A percentile compares a stretch with the other conserved stretches of the same genome.
Conservation (phyloP, 30 jellyfish, hydroid and myxozoan species). For the Pseudorhiza aurosa region DNA sequence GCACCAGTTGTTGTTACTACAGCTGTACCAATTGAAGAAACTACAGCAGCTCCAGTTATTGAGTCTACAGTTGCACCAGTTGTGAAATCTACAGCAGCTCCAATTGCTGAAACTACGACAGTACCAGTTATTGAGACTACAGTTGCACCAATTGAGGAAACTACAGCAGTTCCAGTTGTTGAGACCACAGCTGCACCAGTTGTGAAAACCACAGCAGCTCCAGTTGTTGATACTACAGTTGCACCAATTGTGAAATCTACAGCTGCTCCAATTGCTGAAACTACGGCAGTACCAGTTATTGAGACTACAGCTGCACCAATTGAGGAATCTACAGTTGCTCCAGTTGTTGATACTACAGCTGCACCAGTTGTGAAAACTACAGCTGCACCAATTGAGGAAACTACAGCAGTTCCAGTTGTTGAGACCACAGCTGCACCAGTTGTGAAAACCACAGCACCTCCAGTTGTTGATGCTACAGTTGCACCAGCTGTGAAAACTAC, state of each 20-base stretch:
- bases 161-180: not conserved
- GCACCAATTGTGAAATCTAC: slow-evolving; percentile 13
- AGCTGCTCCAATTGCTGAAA: not conserved
- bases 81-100: slow-evolving; percentile 12
- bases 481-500: not conserved
- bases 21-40: slow-evolving; percentile 6
- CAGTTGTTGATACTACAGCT: slow-evolving; percentile 19
- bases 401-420: not conserved
- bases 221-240: not conserved
- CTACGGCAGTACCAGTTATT: not conserved
- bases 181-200: slow-evolving; percentile 1
- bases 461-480: not conserved
- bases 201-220: not conserved
- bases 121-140: slow-evolving; percentile 37
- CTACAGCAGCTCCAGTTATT: slow-evolving; percentile 32
- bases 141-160: not conserved
- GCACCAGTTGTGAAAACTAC: slow-evolving; percentile 9
- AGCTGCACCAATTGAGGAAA: not conserved
- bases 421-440: not conserved
- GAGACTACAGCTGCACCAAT: slow-evolving; percentile 1
- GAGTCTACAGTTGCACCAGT: slow-evolving; percentile 25
- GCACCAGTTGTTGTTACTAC: not conserved
- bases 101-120: slow-evolving; percentile 16
- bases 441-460: slow-evolving; percentile 9
- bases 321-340: not conserved